These are phyloP conservation scores for Syngnathus rostellatus DNA, from an alignment of 2,797 vertebrate species.

Conservation along the genomic window DNA sequence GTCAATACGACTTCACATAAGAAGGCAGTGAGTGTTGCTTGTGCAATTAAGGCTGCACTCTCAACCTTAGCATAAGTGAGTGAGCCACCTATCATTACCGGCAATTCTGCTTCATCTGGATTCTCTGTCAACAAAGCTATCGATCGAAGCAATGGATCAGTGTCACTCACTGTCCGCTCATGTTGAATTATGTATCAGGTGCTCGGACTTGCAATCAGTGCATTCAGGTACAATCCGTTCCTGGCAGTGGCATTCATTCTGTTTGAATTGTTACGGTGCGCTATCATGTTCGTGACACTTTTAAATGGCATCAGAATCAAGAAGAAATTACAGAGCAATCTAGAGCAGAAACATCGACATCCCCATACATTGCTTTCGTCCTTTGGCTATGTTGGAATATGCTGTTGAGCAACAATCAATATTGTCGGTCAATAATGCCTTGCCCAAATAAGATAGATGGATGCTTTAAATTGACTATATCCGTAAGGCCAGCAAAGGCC, in stretches of 20 bases:
- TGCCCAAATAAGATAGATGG: background rate
- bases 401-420: background rate
- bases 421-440: background rate
- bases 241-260: background rate
- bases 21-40: constrained; percentile 45
- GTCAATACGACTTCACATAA: constrained; percentile 51
- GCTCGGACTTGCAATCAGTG: background rate
- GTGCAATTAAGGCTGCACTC: constrained; percentile 43
- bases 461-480: background rate
- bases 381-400: background rate
- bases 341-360: background rate
- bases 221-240: constrained; percentile 4
- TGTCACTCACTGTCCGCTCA: constrained; percentile 28
- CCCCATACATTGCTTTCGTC: background rate
- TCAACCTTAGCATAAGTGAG: constrained; percentile 33
- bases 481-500: background rate
- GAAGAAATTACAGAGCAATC: background rate
- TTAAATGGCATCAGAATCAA: background rate
- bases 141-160: constrained; percentile 35
- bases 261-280: background rate
- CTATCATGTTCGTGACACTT: background rate
- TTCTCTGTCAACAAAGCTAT: constrained; percentile 36
- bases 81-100: constrained; percentile 11
- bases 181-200: constrained; percentile 17
- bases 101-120: constrained; percentile 32